phyloP scores from a whole-genome alignment of 2,113 vertebrate genomes.

The Muntiacus reevesi region DNA sequence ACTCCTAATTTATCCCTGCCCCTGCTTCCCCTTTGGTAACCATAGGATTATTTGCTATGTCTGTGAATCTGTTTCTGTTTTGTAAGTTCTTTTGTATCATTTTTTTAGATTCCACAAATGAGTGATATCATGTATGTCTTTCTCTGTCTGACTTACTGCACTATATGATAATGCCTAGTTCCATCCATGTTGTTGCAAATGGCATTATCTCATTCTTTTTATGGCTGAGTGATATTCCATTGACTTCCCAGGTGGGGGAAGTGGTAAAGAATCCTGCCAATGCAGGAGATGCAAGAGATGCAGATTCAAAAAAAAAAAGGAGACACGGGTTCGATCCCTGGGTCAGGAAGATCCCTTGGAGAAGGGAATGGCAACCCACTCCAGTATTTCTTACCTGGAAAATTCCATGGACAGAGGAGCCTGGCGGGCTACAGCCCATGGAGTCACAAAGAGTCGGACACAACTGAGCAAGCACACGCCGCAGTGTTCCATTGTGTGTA shows the following conservation, averaged over 20 bases:
- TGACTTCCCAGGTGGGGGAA: background rate
- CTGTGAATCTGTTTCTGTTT: background rate
- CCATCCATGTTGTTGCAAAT: background rate
- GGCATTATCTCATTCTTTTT: background rate
- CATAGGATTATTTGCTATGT: background rate
- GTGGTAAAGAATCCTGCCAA: background rate
- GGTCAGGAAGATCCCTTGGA: background rate
- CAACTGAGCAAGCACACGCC: background rate
- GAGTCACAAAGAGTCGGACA: background rate
- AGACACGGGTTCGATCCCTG: background rate
- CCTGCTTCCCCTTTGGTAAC: background rate
- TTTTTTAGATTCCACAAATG: background rate
- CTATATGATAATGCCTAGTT: background rate
- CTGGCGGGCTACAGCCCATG: background rate
- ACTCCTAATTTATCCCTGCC: background rate
- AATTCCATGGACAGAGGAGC: background rate
- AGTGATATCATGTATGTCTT: background rate
- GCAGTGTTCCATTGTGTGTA: accelerated
- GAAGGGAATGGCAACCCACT: background rate
- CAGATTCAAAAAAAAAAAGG: background rate
- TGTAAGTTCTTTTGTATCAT: background rate
- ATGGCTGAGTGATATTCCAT: background rate
- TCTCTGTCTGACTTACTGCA: background rate
- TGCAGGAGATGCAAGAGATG: background rate
- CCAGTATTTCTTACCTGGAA: background rate